Percentiles rank a stretch among this genome's conserved stretches.
Conservation (phyloP, 2,888 invertebrate genomes). For the Anthophora plumipes region DNA sequence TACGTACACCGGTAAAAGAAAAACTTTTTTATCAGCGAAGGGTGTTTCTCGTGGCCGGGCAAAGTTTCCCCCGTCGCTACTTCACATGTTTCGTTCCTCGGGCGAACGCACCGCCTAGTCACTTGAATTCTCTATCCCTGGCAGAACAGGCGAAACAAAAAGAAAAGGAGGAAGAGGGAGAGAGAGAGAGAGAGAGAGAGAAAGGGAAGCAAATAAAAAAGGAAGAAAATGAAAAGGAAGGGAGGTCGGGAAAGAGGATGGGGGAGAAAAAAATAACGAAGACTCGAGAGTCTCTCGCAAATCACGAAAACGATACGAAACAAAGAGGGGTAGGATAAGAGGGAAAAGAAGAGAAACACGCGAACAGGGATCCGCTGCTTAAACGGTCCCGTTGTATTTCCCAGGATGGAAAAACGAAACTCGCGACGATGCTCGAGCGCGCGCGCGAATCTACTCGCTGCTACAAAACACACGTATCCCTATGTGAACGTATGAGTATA, state of each 20-base stretch:
- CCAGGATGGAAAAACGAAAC: conserved; percentile 3
- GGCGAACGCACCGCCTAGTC: conserved; percentile 10
- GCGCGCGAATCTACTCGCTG: background rate
- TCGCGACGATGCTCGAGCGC: background rate
- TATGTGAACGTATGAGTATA: background rate
- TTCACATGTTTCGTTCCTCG: conserved; percentile 31
- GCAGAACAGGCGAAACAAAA: background rate
- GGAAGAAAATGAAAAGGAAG: background rate
- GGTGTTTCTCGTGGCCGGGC: conserved; percentile 1
- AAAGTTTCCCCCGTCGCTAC: background rate
- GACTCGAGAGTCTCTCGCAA: conserved; percentile 24
- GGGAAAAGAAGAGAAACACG: background rate
- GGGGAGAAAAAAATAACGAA: background rate
- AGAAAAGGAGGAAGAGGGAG: too few species aligned
- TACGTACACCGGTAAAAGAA: background rate
- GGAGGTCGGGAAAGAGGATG: background rate
- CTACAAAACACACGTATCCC: background rate
- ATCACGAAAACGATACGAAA: conserved; percentile 42
- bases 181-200: background rate
- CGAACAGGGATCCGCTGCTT: conserved; percentile 1
- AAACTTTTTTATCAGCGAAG: conserved; percentile 11
- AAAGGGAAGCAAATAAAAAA: background rate
- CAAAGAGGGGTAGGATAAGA: conserved; percentile 11
- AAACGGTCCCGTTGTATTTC: conserved; percentile 11
- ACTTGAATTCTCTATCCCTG: conserved; percentile 32